Percentiles rank a stretch among this genome's conserved stretches.
phyloP scores from a whole-genome alignment of 2,797 vertebrate species.

The Spea hammondii region DNA sequence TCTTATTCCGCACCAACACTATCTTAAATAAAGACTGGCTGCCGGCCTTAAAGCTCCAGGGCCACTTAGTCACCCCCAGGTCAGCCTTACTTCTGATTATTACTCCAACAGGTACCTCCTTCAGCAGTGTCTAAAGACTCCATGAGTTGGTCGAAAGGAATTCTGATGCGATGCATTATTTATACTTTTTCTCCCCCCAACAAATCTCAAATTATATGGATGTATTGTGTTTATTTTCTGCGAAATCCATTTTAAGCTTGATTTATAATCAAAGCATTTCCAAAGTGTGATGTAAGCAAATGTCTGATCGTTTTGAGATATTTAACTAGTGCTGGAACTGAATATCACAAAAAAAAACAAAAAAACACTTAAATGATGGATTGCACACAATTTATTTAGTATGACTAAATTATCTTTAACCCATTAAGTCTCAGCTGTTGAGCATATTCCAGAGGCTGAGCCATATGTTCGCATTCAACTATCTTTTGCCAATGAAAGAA shows the following conservation, averaged over 20 bases:
- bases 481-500: too few species aligned
- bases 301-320: constrained; percentile 6
- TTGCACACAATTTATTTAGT: too few species aligned
- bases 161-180: background rate
- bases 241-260: constrained; percentile 32
- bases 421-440: too few species aligned
- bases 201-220: constrained; percentile 4
- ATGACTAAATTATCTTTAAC: too few species aligned
- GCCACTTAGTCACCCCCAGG: too few species aligned
- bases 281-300: background rate
- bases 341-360: too few species aligned
- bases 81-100: background rate
- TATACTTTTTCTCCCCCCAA: background rate
- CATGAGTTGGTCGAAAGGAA: background rate
- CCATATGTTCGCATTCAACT: too few species aligned
- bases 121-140: constrained; percentile 1
- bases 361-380: too few species aligned
- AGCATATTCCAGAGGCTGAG: too few species aligned
- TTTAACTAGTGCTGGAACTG: background rate
- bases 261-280: constrained; percentile 26
- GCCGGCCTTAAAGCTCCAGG: too few species aligned
- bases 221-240: constrained; percentile 27
- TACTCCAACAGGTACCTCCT: background rate
- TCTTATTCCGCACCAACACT: too few species aligned
- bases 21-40: too few species aligned